A percentile compares a stretch with the other conserved stretches of the same genome.
phyloP scores from a whole-genome alignment of 2,113 vertebrate genomes.

The Tautogolabrus adspersus region DNA sequence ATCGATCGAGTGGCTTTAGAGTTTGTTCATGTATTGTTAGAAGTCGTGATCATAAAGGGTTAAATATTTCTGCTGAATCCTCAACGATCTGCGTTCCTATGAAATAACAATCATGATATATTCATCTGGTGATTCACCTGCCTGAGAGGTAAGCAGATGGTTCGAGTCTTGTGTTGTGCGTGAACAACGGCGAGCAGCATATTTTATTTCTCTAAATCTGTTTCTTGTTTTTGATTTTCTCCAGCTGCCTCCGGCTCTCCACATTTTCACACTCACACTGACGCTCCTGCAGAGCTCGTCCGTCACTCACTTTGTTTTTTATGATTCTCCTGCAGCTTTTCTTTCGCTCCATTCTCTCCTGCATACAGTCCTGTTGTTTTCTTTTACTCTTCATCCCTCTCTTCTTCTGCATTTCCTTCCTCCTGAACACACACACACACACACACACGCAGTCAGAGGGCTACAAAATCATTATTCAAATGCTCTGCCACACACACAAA shows the following conservation, averaged over 20 bases:
- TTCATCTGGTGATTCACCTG: background rate
- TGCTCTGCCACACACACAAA: constrained; percentile 2
- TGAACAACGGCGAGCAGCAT: background rate
- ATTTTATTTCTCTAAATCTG: background rate
- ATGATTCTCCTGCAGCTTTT: background rate
- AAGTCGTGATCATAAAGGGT: no score
- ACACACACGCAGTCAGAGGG: background rate
- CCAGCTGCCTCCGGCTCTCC: background rate
- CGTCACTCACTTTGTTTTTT: background rate
- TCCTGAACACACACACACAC: background rate
- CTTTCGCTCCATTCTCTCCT: no score
- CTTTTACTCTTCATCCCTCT: background rate
- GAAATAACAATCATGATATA: background rate
- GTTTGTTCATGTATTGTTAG: no score
- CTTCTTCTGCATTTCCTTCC: background rate
- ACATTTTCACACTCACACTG: background rate
- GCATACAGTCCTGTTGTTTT: background rate
- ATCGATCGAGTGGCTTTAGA: no score
- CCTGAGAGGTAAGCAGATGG: constrained; percentile 13
- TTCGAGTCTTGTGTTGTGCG: background rate
- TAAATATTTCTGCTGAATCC: no score
- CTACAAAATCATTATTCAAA: constrained; percentile 26
- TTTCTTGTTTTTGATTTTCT: background rate
- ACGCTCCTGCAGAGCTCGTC: background rate
- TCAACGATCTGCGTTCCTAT: no score